Percentiles rank a stretch among this genome's conserved stretches.
Conservation (phyloP, 2,888 invertebrate genomes). For the Proisotoma minuta region DNA sequence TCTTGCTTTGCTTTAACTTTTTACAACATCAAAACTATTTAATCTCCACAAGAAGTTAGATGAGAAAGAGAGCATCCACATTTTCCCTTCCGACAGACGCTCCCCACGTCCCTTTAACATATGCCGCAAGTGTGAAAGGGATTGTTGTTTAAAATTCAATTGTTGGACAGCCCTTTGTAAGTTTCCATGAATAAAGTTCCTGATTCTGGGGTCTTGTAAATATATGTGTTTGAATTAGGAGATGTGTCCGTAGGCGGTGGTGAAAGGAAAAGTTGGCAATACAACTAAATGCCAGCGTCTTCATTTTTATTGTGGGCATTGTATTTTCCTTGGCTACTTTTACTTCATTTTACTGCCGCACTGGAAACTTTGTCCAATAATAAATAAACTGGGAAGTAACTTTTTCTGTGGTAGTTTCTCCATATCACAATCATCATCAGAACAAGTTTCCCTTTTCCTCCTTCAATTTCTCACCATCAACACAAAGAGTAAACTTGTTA, state of each 20-base stretch:
- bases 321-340: conserved; percentile 17
- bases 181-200: no score
- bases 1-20: not conserved
- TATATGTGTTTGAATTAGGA: no score
- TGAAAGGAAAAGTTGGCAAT: not conserved
- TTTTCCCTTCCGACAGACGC: no score
- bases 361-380: conserved; percentile 12
- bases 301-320: conserved; percentile 16
- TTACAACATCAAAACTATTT: not conserved
- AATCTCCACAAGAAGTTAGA: no score
- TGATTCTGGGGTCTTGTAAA: no score
- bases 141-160: no score
- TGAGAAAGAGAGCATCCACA: no score
- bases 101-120: no score
- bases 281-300: not conserved
- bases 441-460: conserved; percentile 9
- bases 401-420: conserved; percentile 4
- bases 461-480: conserved; percentile 16
- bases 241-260: no score
- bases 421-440: conserved; percentile 13
- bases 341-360: conserved; percentile 12
- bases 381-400: conserved; percentile 13
- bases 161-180: no score
- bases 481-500: conserved; percentile 14
- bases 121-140: no score